Conservation (phyloP, 2,888 invertebrate species). For the Sminthurinus aureus region DNA sequence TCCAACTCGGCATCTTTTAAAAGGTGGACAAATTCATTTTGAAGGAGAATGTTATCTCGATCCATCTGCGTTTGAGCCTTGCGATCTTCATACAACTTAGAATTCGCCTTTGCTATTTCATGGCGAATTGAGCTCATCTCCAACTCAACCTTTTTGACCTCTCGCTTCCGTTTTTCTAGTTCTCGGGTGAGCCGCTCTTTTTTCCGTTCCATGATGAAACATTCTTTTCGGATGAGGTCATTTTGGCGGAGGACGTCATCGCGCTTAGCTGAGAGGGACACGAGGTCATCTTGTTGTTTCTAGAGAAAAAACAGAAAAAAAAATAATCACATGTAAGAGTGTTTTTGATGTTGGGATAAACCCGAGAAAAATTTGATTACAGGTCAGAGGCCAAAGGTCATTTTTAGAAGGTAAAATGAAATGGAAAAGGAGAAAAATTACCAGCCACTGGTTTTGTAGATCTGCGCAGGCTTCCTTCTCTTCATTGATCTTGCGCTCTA, state of each 20-base stretch:
- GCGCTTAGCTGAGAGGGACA: constrained; percentile 74
- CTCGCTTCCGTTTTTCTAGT: constrained; percentile 68
- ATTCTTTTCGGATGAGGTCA: constrained; percentile 74
- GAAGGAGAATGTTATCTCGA: constrained; percentile 67
- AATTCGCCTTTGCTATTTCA: constrained; percentile 69
- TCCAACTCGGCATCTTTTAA: constrained; percentile 74
- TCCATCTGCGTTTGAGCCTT: constrained; percentile 68
- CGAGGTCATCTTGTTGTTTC: constrained; percentile 76
- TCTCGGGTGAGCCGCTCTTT: constrained; percentile 74
- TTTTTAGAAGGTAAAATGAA: too few relatives aligned
- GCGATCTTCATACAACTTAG: constrained; percentile 68
- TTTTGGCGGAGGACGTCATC: constrained; percentile 74
- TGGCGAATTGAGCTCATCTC: constrained; percentile 71
- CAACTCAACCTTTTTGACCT: constrained; percentile 69
- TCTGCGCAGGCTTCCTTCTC: constrained; percentile 71
- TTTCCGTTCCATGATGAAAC: constrained; percentile 76
- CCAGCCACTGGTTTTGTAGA: constrained; percentile 79
- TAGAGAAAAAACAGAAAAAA: too few relatives aligned
- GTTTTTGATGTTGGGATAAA: too few relatives aligned
- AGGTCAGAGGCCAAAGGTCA: too few relatives aligned
- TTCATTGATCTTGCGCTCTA: constrained; percentile 73
- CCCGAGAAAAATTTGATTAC: too few relatives aligned
- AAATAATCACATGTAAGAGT: too few relatives aligned
- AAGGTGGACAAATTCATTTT: constrained; percentile 66
- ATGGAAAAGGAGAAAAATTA: too few relatives aligned